Evolutionary conservation across 2,797 vertebrate species (phyloP), one percentile per base, ranked within the genome.

Genomic region (Danio tinwini): DNA sequence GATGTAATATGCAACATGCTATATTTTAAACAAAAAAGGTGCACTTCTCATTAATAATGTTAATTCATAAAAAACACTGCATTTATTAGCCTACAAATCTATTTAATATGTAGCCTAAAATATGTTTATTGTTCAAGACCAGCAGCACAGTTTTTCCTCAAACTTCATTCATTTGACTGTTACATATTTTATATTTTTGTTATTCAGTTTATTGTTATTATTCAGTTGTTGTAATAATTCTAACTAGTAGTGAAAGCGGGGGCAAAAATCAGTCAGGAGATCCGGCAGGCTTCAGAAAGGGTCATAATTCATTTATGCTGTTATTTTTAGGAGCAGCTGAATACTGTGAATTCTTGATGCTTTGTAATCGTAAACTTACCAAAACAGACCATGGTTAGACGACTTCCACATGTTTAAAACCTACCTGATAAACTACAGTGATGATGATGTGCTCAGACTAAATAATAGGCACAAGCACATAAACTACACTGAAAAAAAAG

Each of bases 301-400:
- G 47, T 50, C 74, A 81, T 86, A 69, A 86, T 84, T 83, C 45
- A 79, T 84, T 84, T 70, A 80, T 86, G 79, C 7, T 12, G 68
- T 65, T 83, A 83, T 86, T 85, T 86, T 80, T 84, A 81, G 83
- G 49, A 61, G 63, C 53, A 67, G 58, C 67, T 80, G 71, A 81
- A 81, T 68, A 78, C 76, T 74, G 70, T 78, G 76, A 78, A 74
- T 63, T 68, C 62, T 76, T 71, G 56, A 81, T 72, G 71, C 56
- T 47, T 52, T 44, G 21, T 82, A 61, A 64, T 70, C 59, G 56
- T 80, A 71, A 82, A 77, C 44, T 52, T 74, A 78, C 67, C 53
- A 42, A 52, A 47, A 29, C 69, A 19, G 44, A 64, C 59, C 7
- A 39, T 64, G 50, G 17, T 52, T 49, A 42, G 13, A 42, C 64